phyloP scores from a whole-genome alignment of 2,888 invertebrate species.

The Boloria selene region DNA sequence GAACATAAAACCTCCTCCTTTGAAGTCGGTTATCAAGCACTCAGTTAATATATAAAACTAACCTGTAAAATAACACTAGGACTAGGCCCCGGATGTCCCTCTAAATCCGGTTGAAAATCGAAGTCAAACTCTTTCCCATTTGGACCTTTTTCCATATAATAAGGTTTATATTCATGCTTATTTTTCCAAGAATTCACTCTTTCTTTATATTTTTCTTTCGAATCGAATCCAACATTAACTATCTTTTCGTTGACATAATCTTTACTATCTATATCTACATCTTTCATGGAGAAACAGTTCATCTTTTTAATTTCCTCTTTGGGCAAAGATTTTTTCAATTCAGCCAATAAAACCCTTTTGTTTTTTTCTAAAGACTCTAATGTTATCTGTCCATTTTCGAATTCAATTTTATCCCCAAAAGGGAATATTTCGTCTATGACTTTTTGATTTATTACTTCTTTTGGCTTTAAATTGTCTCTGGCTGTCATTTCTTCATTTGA shows the following conservation, averaged over 20 bases:
- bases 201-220: constrained; percentile 56
- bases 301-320: constrained; percentile 58
- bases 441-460: constrained; percentile 36
- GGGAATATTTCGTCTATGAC: constrained; percentile 60
- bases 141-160: constrained; percentile 59
- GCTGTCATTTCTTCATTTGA: constrained; percentile 6
- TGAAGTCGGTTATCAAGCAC: neutral
- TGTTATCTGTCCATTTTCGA: constrained; percentile 56
- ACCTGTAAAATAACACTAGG: constrained; percentile 95
- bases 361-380: constrained; percentile 68
- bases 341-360: constrained; percentile 58
- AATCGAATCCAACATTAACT: constrained; percentile 66
- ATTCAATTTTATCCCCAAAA: constrained; percentile 48
- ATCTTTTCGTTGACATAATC: constrained; percentile 64
- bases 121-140: constrained; percentile 86
- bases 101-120: constrained; percentile 91
- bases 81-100: constrained; percentile 94
- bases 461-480: constrained; percentile 28
- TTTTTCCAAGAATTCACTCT: constrained; percentile 49
- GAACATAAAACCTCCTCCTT: neutral
- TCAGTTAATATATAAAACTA: constrained; percentile 30
- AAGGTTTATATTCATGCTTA: constrained; percentile 53
- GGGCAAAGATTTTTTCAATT: constrained; percentile 52
- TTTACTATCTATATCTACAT: constrained; percentile 66
- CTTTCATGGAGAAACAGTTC: constrained; percentile 76